A percentile compares a stretch with the other conserved stretches of the same genome.
phyloP scores from a whole-genome alignment of 2,797 vertebrate species.

The Luscinia megarhynchos region DNA sequence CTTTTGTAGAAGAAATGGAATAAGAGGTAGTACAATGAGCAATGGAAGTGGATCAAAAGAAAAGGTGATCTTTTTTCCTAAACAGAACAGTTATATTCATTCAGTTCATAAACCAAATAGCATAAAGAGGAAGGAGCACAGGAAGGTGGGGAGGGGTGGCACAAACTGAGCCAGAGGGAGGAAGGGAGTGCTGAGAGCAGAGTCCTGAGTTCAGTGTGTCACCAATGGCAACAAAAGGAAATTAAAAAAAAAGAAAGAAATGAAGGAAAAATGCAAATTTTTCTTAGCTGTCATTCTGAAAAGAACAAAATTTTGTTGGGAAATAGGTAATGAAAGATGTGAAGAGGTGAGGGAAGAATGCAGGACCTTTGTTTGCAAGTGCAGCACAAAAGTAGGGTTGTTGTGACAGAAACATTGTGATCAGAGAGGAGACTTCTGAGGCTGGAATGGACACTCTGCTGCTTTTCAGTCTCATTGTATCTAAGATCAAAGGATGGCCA shows the following conservation, averaged over 20 bases:
- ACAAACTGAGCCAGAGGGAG: background rate
- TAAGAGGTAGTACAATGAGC: slow-evolving; percentile 19
- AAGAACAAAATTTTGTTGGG: background rate
- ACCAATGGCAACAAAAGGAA: slow-evolving; percentile 16
- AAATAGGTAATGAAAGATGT: background rate
- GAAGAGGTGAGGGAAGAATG: background rate
- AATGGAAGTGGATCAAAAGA: slow-evolving; percentile 48
- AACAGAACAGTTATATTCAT: slow-evolving; percentile 37
- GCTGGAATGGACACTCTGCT: background rate
- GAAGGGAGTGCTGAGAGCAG: background rate
- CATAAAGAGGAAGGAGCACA: background rate
- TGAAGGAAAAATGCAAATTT: slow-evolving; percentile 1
- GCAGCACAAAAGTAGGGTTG: background rate
- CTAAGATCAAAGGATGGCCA: slow-evolving; percentile 17
- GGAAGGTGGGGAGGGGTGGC: background rate
- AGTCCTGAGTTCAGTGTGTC: background rate
- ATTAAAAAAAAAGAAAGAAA: background rate
- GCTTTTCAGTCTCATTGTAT: slow-evolving; percentile 23
- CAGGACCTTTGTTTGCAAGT: slow-evolving; percentile 47
- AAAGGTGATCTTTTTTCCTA: slow-evolving; percentile 28
- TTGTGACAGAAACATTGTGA: slow-evolving; percentile 17
- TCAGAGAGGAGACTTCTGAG: slow-evolving; percentile 25
- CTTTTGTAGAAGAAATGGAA: slow-evolving; percentile 32
- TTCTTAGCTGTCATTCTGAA: background rate
- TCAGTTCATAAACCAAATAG: slow-evolving; percentile 52